Evolutionary conservation across 2,113 vertebrate species (phyloP), one percentile per base, ranked within the genome.

Genomic region (Monopterus albus): DNA sequence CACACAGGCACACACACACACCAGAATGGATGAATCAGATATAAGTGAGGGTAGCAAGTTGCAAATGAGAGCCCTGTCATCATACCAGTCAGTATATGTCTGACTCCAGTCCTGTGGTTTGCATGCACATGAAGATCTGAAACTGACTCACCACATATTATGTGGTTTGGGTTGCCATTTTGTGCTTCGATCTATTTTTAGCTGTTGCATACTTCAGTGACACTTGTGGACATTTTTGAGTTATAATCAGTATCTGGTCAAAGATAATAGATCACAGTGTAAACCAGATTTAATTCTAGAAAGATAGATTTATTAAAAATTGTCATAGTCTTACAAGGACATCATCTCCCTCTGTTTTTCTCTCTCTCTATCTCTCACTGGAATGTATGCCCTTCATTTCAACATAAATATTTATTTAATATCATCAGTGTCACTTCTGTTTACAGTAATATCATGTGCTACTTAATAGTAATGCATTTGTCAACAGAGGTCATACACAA

Each of bases 381-480:
- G 28, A 79, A 65, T 40, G 53, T 42, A 38, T 43, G 23, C 6
- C 33, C 65, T 28, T 63, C 25, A 51, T 82, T 59, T 77, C 23
- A 65, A n/a, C 38, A 81, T 86, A 45, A 76, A 89, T 88, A 79
- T 73, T 83, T 79, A 39, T 86, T 86, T n/a, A 52, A 71, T 52
- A 46, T 49, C 7, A 63, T 74, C 73, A 53, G 51, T 76, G 67
- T 64, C 25, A 51, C 51, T 68, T 17, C 55, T 59, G 18, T 62
- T 84, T 73, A n/a, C n/a, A n/a, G n/a, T n/a, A 65, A 81, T 50
- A 55, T 66, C 21, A 55, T 39, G 25, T 38, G 60, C 63, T 51
- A 62, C 56, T 74, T 77, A 72, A 62, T 79, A 50, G 28, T 1
- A 50, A 46, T 74, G 68, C 78, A 69, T 60, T 78, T 66, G 49